Conservation (phyloP, 2,113 vertebrate species). For the Globicephala melas region DNA sequence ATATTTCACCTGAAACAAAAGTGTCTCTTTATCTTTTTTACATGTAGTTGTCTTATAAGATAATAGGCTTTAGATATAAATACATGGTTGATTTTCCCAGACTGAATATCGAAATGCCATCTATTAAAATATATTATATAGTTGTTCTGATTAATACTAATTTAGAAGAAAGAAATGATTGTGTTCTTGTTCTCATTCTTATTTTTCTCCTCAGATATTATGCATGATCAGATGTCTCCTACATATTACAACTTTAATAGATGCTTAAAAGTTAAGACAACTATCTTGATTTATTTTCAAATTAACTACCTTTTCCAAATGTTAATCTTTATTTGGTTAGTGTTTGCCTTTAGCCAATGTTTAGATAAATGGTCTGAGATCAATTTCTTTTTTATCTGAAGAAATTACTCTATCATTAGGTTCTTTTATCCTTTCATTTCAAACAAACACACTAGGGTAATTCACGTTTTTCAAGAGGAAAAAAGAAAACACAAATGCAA, state of each 20-base stretch:
- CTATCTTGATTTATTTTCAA: neutral
- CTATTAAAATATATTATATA: neutral
- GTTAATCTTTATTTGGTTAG: neutral
- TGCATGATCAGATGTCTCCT: neutral
- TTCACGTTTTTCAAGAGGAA: neutral
- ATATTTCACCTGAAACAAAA: slow-evolving; percentile 44
- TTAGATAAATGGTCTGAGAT: neutral
- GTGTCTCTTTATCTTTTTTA: slow-evolving; percentile 24
- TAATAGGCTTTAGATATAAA: neutral
- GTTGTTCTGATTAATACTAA: neutral
- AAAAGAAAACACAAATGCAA: neutral
- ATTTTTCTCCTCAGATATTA: neutral
- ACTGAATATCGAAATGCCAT: neutral
- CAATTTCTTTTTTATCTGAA: neutral
- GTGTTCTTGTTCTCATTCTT: neutral
- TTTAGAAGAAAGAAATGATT: neutral
- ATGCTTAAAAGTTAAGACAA: neutral
- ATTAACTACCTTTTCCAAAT: neutral
- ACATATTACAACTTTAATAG: neutral
- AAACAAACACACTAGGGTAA: neutral
- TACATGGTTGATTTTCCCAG: neutral
- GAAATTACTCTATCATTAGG: neutral
- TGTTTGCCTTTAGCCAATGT: neutral
- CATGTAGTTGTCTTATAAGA: neutral
- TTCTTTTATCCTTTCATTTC: neutral